These are phyloP conservation scores for Pipistrellus nathusii DNA, from an alignment of 2,797 vertebrate species.

Conservation along the genomic window DNA sequence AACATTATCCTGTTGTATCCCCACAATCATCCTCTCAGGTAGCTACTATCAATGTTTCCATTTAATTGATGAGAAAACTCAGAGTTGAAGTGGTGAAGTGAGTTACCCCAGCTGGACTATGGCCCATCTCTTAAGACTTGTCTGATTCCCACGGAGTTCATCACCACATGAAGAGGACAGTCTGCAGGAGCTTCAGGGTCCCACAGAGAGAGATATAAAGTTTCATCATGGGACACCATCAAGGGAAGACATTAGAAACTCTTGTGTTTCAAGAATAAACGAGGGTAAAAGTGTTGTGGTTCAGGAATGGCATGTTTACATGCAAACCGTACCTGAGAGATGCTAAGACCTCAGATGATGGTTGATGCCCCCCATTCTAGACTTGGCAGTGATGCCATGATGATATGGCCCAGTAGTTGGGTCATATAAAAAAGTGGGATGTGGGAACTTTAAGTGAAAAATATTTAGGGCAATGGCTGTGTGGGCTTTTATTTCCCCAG, in stretches of 20 bases:
- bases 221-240: background rate
- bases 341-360: background rate
- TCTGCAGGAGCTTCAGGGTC: background rate
- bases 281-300: background rate
- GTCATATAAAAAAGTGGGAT: background rate
- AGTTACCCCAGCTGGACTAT: background rate
- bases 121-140: background rate
- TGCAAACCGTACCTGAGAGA: background rate
- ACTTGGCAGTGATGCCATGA: background rate
- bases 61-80: background rate
- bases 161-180: background rate
- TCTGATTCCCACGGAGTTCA: background rate
- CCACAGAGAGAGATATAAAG: background rate
- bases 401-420: background rate
- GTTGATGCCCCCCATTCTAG: background rate
- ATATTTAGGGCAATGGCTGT: background rate
- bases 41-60: background rate
- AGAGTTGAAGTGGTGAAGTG: background rate
- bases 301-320: background rate
- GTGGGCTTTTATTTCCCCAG: background rate
- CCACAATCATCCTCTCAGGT: background rate
- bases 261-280: background rate
- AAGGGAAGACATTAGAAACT: background rate
- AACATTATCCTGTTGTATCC: background rate
- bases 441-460: background rate